A percentile compares a stretch with the other conserved stretches of the same genome.
phyloP scores from a whole-genome alignment of 2,888 invertebrate genomes.

The Acanthosepion esculentum region DNA sequence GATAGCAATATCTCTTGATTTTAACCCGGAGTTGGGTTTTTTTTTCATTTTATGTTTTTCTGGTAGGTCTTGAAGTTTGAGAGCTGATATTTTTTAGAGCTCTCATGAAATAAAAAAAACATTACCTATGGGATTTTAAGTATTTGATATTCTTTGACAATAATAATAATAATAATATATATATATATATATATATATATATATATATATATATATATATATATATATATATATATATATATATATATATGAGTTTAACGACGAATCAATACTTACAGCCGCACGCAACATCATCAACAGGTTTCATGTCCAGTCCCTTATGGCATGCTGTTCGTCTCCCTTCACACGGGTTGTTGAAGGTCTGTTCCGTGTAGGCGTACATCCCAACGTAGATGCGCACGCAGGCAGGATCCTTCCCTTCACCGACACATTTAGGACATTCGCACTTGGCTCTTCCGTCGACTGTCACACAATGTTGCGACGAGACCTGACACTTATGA shows the following conservation, averaged over 20 bases:
- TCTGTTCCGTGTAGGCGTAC: constrained; percentile 24
- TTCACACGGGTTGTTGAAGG: constrained; percentile 57
- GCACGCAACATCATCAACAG: constrained; percentile 56
- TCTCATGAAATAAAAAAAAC: too few species aligned
- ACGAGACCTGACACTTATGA: constrained; percentile 50
- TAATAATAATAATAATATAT: too few species aligned
- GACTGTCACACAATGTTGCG: constrained; percentile 54
- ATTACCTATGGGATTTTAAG: too few species aligned
- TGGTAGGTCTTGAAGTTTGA: too few species aligned
- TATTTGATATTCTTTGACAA: too few species aligned
- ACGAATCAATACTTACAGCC: constrained; percentile 54
- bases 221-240: too few species aligned
- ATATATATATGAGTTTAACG: not conserved
- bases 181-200: too few species aligned
- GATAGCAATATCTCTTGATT: too few species aligned
- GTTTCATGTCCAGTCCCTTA: constrained; percentile 51
- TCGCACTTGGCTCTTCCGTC: constrained; percentile 53
- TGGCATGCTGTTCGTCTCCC: constrained; percentile 54
- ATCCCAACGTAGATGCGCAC: constrained; percentile 48
- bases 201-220: too few species aligned
- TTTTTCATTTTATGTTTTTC: too few species aligned
- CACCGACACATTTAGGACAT: constrained; percentile 57
- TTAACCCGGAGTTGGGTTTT: too few species aligned
- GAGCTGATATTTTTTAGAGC: too few species aligned
- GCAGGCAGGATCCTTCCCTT: constrained; percentile 57